Evolutionary conservation across 64 coral and sea anemone species (phyloP).

Genomic region (Porites lutea): DNA sequence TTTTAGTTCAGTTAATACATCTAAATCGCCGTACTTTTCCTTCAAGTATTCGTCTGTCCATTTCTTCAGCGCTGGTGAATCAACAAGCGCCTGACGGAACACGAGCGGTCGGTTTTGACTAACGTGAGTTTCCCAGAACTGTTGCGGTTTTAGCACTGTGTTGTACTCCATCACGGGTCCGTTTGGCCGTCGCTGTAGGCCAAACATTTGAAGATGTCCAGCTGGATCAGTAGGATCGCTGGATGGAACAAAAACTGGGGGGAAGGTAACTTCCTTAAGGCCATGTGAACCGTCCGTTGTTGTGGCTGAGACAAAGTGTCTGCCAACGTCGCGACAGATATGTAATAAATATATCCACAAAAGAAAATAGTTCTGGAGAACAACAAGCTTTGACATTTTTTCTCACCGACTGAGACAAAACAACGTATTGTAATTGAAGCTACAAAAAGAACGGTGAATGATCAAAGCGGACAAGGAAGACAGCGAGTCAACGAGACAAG

Average conservation of each 20-base stretch:
- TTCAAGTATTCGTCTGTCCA: constrained; percentile 92
- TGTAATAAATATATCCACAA: not conserved
- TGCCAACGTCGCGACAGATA: not conserved
- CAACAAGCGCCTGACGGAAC: constrained; percentile 71
- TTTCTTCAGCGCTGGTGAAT: constrained; percentile 74
- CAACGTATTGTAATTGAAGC: not conserved
- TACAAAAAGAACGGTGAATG: not conserved
- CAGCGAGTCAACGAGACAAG: not conserved
- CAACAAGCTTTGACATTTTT: not conserved
- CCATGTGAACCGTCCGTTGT: not conserved
- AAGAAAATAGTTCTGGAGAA: not conserved
- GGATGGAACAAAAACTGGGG: constrained; percentile 71
- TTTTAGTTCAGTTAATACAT: constrained; percentile 88
- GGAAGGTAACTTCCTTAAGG: constrained; percentile 63
- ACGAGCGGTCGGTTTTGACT: constrained; percentile 63
- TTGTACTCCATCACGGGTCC: constrained; percentile 85
- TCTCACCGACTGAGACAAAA: not conserved
- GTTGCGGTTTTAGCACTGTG: constrained; percentile 72
- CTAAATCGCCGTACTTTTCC: constrained; percentile 91
- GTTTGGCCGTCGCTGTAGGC: constrained; percentile 78
- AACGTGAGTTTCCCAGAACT: constrained; percentile 90
- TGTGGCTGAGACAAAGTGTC: not conserved
- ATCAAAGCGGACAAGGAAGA: not conserved
- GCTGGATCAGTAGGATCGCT: constrained; percentile 18
- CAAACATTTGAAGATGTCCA: constrained; percentile 95